These are phyloP conservation scores for Meandrusa payeni DNA, from an alignment of 2,888 invertebrate species.

Conservation along the genomic window DNA sequence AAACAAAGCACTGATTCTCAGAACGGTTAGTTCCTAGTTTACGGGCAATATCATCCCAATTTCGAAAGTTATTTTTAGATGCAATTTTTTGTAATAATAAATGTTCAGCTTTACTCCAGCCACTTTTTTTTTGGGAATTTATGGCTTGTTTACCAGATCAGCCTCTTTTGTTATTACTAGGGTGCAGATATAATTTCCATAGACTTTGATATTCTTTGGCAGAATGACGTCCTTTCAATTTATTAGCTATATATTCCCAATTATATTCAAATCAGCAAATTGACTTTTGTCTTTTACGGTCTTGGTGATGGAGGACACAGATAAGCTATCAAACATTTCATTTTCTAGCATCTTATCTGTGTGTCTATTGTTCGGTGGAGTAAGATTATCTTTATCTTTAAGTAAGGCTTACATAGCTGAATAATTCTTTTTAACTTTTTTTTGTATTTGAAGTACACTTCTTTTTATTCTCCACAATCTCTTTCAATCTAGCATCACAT, in stretches of 20 bases:
- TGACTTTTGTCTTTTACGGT: slow-evolving; percentile 79
- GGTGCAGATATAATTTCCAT: slow-evolving; percentile 87
- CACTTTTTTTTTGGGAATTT: too few species aligned
- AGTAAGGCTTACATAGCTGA: slow-evolving; percentile 81
- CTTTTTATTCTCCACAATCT: slow-evolving; percentile 30
- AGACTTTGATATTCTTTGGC: slow-evolving; percentile 84
- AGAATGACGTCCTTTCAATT: slow-evolving; percentile 78
- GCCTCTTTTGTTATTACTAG: slow-evolving; percentile 83
- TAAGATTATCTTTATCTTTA: slow-evolving; percentile 81
- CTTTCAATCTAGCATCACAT: slow-evolving; percentile 49
- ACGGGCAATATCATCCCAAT: slow-evolving; percentile 85
- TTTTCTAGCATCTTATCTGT: slow-evolving; percentile 57
- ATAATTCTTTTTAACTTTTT: slow-evolving; percentile 33
- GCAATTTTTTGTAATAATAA: slow-evolving; percentile 46
- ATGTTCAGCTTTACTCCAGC: slow-evolving; percentile 56
- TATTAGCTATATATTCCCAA: slow-evolving; percentile 78
- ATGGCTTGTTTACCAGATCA: too few species aligned
- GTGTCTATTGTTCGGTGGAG: slow-evolving; percentile 82
- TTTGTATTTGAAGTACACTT: slow-evolving; percentile 32
- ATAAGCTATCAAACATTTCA: slow-evolving; percentile 68
- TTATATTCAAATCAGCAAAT: slow-evolving; percentile 78
- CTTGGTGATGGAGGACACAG: slow-evolving; percentile 68
- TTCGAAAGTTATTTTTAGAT: slow-evolving; percentile 62
- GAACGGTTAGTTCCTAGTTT: slow-evolving; percentile 81
- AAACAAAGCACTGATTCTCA: slow-evolving; percentile 86